Conservation (phyloP, 2,797 vertebrate genomes). For the Saxicola maurus region DNA sequence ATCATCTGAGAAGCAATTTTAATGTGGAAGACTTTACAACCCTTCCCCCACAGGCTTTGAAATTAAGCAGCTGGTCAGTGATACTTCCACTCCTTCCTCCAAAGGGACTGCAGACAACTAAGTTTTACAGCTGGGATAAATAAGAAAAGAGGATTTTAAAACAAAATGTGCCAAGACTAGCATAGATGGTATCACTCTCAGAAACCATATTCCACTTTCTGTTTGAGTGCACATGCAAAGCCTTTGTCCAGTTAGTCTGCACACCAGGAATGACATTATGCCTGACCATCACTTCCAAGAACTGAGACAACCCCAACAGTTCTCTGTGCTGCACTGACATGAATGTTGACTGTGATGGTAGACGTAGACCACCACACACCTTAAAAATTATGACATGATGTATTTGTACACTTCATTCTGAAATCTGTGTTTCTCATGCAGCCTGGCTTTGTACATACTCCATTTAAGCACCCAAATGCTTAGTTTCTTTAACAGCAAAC, state of each 20-base stretch:
- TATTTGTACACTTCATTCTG: background rate
- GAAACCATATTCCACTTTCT: background rate
- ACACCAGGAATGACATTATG: fast-evolving
- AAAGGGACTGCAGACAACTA: background rate
- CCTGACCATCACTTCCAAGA: background rate
- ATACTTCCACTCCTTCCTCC: background rate
- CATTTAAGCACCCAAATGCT: background rate
- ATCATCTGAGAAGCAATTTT: background rate
- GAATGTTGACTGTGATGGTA: fast-evolving
- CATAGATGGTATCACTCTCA: fast-evolving
- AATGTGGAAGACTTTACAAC: background rate
- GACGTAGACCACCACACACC: background rate
- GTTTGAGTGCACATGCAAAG: background rate
- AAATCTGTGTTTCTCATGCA: fast-evolving
- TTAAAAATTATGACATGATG: background rate
- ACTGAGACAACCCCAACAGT: background rate
- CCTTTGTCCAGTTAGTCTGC: background rate
- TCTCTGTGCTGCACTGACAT: background rate
- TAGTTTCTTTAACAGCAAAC: background rate
- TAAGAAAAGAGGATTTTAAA: background rate
- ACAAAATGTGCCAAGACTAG: background rate
- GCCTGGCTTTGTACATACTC: background rate
- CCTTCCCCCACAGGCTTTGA: background rate
- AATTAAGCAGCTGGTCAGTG: background rate
- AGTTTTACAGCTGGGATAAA: background rate